Conservation (phyloP, 2,797 vertebrate species). For the Mycteria americana region DNA sequence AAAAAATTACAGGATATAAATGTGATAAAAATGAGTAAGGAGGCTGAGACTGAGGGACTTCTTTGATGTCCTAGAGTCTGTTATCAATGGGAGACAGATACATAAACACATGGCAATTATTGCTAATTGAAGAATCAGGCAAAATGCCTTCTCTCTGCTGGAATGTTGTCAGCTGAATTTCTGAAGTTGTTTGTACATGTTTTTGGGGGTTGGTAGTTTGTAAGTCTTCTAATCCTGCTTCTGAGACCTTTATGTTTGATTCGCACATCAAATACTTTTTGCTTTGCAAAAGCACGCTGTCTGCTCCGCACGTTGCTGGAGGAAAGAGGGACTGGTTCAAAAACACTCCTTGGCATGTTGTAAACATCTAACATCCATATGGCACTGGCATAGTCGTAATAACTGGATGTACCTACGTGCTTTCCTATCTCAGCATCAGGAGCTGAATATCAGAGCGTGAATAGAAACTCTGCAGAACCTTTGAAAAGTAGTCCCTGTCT, state of each 20-base stretch:
- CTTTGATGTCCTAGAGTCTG: constrained; percentile 67
- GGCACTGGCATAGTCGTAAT: neutral
- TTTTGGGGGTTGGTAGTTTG: constrained; percentile 51
- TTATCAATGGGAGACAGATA: constrained; percentile 60
- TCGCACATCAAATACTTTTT: neutral
- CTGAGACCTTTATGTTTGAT: neutral
- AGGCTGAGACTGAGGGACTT: neutral
- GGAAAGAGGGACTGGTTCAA: neutral
- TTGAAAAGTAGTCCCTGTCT: neutral
- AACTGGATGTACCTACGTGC: neutral
- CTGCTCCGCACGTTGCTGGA: neutral
- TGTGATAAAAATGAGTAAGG: constrained; percentile 46
- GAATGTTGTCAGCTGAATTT: constrained; percentile 5
- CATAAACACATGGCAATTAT: constrained; percentile 49
- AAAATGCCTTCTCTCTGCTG: constrained; percentile 41
- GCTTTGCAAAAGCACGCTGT: neutral
- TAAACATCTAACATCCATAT: neutral
- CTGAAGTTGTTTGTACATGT: neutral
- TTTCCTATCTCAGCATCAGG: neutral
- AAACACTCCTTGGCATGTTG: neutral
- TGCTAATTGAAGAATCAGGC: constrained; percentile 49
- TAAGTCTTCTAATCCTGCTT: neutral
- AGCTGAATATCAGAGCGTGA: neutral
- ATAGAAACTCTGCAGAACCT: neutral
- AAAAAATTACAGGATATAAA: constrained; percentile 27